Base-by-base conservation (phyloP, 2,113 vertebrate species). In the Anguilla japonica region DNA sequence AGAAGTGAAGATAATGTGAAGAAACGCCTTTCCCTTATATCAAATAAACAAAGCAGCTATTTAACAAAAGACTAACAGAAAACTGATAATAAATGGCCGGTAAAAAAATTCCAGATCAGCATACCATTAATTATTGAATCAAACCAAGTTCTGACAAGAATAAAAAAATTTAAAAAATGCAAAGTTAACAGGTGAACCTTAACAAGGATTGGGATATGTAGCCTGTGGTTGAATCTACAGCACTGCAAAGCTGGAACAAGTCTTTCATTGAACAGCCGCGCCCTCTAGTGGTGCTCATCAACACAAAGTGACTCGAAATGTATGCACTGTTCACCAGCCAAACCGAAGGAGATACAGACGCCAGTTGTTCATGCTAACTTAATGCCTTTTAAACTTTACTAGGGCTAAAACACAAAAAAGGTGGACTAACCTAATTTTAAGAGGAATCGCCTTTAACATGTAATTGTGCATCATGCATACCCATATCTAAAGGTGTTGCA, bases 211-310 rank as follows among this genome's bases (percentile, higher is more conserved):
- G 60, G 60, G 60, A 67, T 67, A 67, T 20, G 60, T 3, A 26
- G 20, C 5, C 20, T 67, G 60, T 20, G 5, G 18, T 67, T 67
- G 16, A 67, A 22, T 22, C 22, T 67, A 22, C 60, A 67, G 22
- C 18, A 26, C 60, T 22, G 26, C 26, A 26, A 34, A 14, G 26
- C 79, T 80, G 41, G 15, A 85, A 50, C 39, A 60, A 85, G 29
- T 18, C 40, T 56, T 82, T 67, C n/a, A 63, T 22, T 63, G 85
- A 46, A n/a, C 29, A 18, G 22, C 5, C 2, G 85, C 78, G 26
- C 85, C 85, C 85, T 86, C 85, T 86, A 81, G 85, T 81, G 85
- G 79, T 29, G 26, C 60, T 79, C 18, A 34, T 39, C 13, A 43
- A 75, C 26, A 75, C 8, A 75, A 75, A 2, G 29, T 9, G 22